Evolutionary conservation across 2,113 vertebrate species (phyloP).

Genomic region (Globicephala melas): DNA sequence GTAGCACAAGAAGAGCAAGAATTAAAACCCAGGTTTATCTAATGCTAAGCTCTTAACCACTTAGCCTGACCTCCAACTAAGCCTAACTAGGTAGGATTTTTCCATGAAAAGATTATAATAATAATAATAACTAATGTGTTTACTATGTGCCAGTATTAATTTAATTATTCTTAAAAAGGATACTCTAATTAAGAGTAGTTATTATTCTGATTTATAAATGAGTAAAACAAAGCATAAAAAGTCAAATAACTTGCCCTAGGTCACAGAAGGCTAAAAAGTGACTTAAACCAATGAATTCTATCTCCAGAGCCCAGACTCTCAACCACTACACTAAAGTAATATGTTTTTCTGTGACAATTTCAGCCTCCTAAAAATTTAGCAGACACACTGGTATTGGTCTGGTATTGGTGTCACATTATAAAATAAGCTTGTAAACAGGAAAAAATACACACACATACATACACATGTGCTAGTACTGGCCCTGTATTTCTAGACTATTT

Average conservation of each 20-base stretch:
- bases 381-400: not conserved
- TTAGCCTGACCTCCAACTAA: not conserved
- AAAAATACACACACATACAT: not conserved
- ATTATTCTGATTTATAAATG: not conserved
- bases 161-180: constrained; percentile 8
- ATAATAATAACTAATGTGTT: not conserved
- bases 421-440: constrained; percentile 2
- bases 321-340: not conserved
- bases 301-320: not conserved
- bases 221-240: not conserved
- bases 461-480: not conserved
- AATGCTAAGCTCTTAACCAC: not conserved
- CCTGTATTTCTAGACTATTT: not conserved
- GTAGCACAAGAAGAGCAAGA: not conserved
- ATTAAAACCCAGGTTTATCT: constrained; percentile 11
- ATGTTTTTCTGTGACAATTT: not conserved
- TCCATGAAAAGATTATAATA: not conserved
- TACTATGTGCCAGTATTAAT: not conserved
- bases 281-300: not conserved
- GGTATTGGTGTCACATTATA: not conserved
- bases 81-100: not conserved
- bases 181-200: not conserved
- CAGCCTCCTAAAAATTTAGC: not conserved
- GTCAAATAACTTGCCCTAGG: not conserved
- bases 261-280: not conserved